Conservation (phyloP, 2,888 invertebrate species). For the Coecobrya sp. region DNA sequence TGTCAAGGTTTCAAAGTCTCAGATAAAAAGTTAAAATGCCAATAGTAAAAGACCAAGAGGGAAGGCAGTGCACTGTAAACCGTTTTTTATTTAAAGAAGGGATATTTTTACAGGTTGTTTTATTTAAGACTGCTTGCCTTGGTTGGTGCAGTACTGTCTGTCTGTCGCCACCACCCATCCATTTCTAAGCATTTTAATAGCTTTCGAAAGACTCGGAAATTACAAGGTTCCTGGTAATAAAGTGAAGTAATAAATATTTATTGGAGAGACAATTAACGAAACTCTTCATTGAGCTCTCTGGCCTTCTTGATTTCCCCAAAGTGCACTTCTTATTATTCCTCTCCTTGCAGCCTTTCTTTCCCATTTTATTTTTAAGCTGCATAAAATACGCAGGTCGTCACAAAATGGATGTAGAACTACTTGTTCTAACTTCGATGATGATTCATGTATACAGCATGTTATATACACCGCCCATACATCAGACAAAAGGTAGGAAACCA, state of each 20-base stretch:
- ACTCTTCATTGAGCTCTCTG: conserved; percentile 81
- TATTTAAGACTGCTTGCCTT: neutral
- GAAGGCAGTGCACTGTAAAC: neutral
- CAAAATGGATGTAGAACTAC: neutral
- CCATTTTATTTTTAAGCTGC: conserved; percentile 15
- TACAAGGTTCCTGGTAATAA: conserved; percentile 84
- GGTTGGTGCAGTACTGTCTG: conserved; percentile 39
- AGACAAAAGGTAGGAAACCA: neutral
- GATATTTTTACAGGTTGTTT: conserved; percentile 14
- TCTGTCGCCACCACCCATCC: conserved; percentile 82
- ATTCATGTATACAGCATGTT: conserved; percentile 11
- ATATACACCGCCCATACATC: conserved; percentile 6
- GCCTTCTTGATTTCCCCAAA: conserved; percentile 85
- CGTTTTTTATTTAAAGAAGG: neutral
- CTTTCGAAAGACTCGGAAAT: conserved; percentile 81
- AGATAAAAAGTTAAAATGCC: conserved; percentile 11
- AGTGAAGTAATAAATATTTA: conserved; percentile 87
- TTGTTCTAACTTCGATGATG: conserved; percentile 30
- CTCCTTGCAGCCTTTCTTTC: conserved; percentile 35
- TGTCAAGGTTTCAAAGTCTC: conserved; percentile 1
- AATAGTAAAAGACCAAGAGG: neutral
- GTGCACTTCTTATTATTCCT: conserved; percentile 52
- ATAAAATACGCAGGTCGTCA: neutral
- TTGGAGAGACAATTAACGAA: conserved; percentile 87
- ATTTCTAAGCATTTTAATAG: conserved; percentile 81